Base-by-base conservation (phyloP, 2,888 invertebrate species). In the Lycaena phlaeas region DNA sequence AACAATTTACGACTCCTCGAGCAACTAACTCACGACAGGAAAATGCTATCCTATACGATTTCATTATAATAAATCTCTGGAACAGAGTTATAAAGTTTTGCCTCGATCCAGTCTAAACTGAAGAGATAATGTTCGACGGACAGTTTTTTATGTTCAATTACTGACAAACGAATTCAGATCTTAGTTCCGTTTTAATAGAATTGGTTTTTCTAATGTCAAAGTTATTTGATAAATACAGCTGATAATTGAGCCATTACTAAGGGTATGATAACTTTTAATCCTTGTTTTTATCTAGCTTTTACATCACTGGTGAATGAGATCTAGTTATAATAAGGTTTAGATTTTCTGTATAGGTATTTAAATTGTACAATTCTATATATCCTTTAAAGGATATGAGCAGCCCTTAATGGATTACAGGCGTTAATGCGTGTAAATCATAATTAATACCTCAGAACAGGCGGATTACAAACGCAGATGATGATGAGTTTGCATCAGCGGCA, bases 21-120 rank as follows among this genome's bases (percentile, higher is more conserved):
- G 54, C 59, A 57, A 64, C 57, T 61, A 60, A 65, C 65, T 71
- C 68, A 68, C 70, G 67, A 64, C 64, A 67, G 59, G 64, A 64
- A 69, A 72, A 71, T 61, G 59, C 62, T 70, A 68, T 72, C 66
- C 66, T 62, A 57, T 68, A 65, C 67, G 63, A 68, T 73, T 77
- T 75, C 71, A 73, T 72, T 74, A 68, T 63, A 65, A 78, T 79
- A 79, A 77, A 78, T 79, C 70, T 68, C 53, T 50, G 49, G 43
- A 53, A 49, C 53, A 38, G 56, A 72, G 69, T 70, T 77, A 66
- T 75, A 75, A 76, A 75, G 67, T 75, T 74, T 31, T 61, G 62
- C 64, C 57, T 64, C 67, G 66, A 70, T 70, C 63, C 65, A 63
- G 65, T 68, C 18, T 12, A 11, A 11, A 31, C 61, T 64, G 60